Percentiles rank a stretch among this genome's conserved stretches.
Evolutionary conservation across 2,888 invertebrate species (phyloP).

Genomic region (Archips crataeganus): DNA sequence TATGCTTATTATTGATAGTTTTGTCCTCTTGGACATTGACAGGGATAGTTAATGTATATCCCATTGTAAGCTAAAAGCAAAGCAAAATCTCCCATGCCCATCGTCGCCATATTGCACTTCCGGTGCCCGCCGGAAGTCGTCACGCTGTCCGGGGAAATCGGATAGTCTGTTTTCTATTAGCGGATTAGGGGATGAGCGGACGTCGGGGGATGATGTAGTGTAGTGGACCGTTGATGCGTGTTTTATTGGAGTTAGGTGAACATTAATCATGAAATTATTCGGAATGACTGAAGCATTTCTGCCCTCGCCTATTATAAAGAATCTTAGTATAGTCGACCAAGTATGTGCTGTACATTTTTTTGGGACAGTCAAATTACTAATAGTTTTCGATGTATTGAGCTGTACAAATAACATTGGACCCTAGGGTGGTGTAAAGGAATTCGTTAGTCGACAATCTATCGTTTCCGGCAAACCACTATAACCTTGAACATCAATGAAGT

Average conservation of each 20-base stretch:
- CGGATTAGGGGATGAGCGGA: constrained; percentile 75
- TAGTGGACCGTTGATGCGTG: constrained; percentile 39
- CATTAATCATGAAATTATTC: constrained; percentile 37
- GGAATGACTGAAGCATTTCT: constrained; percentile 9
- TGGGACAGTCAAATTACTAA: background rate
- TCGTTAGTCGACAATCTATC: too few species aligned
- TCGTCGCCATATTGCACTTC: constrained; percentile 64
- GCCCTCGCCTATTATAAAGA: background rate
- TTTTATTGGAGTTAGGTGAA: constrained; percentile 35
- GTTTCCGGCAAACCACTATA: too few species aligned
- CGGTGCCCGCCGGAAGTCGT: constrained; percentile 73
- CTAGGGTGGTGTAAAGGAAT: too few species aligned
- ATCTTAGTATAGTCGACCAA: background rate
- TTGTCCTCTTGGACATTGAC: background rate
- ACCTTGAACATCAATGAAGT: too few species aligned
- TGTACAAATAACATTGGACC: too few species aligned
- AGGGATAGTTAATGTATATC: constrained; percentile 23
- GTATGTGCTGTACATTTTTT: background rate
- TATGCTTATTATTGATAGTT: background rate
- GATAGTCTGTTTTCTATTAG: constrained; percentile 81
- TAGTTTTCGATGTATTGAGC: too few species aligned
- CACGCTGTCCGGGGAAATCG: constrained; percentile 72
- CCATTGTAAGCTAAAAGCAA: constrained; percentile 47
- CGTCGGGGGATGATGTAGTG: constrained; percentile 48
- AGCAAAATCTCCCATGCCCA: constrained; percentile 47